phyloP scores from a whole-genome alignment of 2,888 invertebrate genomes.

The Leptura quadrifasciata region DNA sequence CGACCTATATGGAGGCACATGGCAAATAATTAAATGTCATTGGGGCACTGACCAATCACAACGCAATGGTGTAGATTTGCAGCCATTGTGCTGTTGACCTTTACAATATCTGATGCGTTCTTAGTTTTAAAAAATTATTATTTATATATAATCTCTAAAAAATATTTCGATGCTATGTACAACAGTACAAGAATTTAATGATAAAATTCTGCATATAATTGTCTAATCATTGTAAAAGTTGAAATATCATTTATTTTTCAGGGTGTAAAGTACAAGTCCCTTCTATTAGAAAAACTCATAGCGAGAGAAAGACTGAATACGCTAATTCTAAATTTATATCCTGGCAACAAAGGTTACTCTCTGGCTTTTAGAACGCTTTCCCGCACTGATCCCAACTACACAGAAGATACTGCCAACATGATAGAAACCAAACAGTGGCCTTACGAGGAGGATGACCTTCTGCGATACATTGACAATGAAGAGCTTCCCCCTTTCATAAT shows the following conservation, averaged over 20 bases:
- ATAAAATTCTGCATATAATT: too few species aligned
- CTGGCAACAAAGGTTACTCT: conserved; percentile 94
- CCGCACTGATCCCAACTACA: conserved; percentile 66
- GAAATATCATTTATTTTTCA: conserved; percentile 67
- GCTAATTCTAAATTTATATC: conserved; percentile 92
- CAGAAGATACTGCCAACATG: conserved; percentile 78
- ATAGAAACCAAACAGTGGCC: conserved; percentile 89
- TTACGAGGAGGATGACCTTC: conserved; percentile 91
- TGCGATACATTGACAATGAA: conserved; percentile 83
- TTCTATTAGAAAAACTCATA: conserved; percentile 89
- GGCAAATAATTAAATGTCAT: too few species aligned
- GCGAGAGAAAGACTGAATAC: conserved; percentile 91
- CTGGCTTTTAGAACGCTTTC: conserved; percentile 68
- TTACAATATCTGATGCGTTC: too few species aligned
- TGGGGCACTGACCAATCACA: too few species aligned
- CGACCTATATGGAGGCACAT: too few species aligned
- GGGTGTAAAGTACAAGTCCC: conserved; percentile 80
- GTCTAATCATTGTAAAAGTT: too few species aligned
- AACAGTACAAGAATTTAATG: too few species aligned
- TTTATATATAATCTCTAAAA: too few species aligned
- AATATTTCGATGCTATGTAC: too few species aligned
- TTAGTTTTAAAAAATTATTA: too few species aligned
- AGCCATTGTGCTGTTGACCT: too few species aligned
- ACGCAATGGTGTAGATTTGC: too few species aligned
- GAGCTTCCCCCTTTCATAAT: conserved; percentile 91